These are phyloP conservation scores for Drosophila busckii DNA, from an alignment of 1,140 invertebrate genomes.

Conservation along the genomic window DNA sequence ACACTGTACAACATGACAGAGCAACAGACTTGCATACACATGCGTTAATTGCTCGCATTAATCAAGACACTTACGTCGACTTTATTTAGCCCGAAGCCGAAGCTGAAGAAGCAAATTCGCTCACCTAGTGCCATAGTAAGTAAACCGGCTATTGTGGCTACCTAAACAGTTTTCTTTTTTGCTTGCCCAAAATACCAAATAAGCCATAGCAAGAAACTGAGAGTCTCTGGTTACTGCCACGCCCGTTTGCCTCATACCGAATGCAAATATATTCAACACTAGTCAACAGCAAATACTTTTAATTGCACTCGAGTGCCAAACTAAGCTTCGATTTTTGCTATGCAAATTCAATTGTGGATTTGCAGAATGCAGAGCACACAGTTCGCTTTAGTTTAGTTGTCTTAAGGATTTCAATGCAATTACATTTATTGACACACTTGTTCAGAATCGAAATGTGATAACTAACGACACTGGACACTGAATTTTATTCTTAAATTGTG, in stretches of 20 bases:
- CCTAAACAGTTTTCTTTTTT: too few species aligned
- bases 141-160: constrained; percentile 25
- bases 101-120: too few species aligned
- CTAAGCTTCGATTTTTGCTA: too few species aligned
- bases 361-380: too few species aligned
- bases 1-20: constrained; percentile 15
- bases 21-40: constrained; percentile 19
- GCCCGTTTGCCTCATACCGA: background rate
- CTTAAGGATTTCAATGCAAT: too few species aligned
- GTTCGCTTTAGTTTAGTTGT: background rate
- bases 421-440: too few species aligned
- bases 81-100: constrained; percentile 2
- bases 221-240: background rate
- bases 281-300: background rate
- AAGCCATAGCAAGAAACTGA: constrained; percentile 1
- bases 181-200: background rate
- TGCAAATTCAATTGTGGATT: too few species aligned
- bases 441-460: too few species aligned
- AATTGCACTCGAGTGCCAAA: too few species aligned
- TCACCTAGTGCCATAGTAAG: too few species aligned
- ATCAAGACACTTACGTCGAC: constrained; percentile 28
- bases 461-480: too few species aligned
- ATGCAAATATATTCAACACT: constrained; percentile 6
- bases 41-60: constrained; percentile 51
- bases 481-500: too few species aligned